Conservation (phyloP, 92 coral and sea anemone species). For the Heteractis magnifica region DNA sequence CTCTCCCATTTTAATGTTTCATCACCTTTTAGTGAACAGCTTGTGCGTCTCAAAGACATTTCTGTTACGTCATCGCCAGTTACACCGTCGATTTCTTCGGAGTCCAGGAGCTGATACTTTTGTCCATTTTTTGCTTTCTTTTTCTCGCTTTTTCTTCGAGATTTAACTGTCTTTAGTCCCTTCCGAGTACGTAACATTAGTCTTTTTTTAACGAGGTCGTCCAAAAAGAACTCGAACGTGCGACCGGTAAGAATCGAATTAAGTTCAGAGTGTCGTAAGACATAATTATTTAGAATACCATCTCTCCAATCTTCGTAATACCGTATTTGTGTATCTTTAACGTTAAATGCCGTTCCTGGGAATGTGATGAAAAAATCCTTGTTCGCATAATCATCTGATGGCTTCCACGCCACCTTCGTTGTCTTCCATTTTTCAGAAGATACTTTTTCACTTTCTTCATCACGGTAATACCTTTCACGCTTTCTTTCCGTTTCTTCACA, state of each 20-base stretch:
- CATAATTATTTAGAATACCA: slow-evolving; percentile 21
- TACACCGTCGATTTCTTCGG: neutral
- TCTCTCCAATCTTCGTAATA: slow-evolving; percentile 35
- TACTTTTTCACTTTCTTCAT: neutral
- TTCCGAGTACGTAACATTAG: neutral
- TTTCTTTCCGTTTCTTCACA: neutral
- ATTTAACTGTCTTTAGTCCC: slow-evolving; percentile 2
- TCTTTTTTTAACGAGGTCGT: slow-evolving; percentile 7
- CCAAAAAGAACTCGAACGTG: slow-evolving; percentile 20
- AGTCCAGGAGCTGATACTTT: neutral
- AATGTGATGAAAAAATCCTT: slow-evolving; percentile 16
- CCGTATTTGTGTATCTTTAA: slow-evolving; percentile 6
- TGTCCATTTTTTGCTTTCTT: slow-evolving; percentile 7
- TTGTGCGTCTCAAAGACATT: neutral
- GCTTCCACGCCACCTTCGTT: neutral
- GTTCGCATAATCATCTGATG: neutral
- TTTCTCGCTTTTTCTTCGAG: neutral
- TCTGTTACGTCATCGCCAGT: neutral
- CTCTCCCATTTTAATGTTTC: neutral
- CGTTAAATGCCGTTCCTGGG: slow-evolving; percentile 18
- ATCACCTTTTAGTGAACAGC: too few species aligned
- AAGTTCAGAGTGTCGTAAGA: neutral
- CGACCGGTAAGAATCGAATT: slow-evolving; percentile 21
- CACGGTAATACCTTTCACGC: neutral
- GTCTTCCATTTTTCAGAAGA: slow-evolving; percentile 15